Evolutionary conservation across 2,888 invertebrate genomes (phyloP), one percentile per base, ranked within the genome.

Genomic region (Helicoverpa assulta): DNA sequence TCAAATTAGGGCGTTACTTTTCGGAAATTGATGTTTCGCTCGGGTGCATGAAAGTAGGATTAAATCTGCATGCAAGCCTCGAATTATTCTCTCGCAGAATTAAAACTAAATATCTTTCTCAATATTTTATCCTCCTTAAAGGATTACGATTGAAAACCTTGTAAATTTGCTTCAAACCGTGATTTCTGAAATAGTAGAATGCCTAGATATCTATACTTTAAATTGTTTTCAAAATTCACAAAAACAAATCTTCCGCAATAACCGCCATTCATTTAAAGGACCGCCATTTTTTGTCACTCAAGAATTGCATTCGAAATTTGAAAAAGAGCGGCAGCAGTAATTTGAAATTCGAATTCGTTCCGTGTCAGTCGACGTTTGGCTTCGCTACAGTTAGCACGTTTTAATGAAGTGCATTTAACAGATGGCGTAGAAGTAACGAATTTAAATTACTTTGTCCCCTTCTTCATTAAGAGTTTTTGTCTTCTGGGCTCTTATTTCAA

Each of bases 341-440:
- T 93, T 92, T 91, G 89, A 92, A 93, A 90, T 92, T 91, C 88
- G 90, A 89, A 92, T 91, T 89, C 86, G 83, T 82, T 81, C 78
- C 72, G 74, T 80, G 77, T 88, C 89, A 89, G 89, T 90, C 84
- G 82, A 74, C 85, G 83, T 83, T 80, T 83, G 78, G 80, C 89
- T 83, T 73, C 85, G 80, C 80, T 80, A 85, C 86, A 83, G 89
- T 89, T 89, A 89, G 90, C 91, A 89, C 91, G 89, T 89, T 88
- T 90, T 92, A 92, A 93, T 91, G 89, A 93, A 93, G 91, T 90
- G 91, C 91, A 90, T 90, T 91, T 90, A 89, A 79, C 92, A 93
- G 92, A 92, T 91, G 92, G 90, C 87, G 86, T 84, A 84, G 81
- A 83, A 85, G 85, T 90, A 90, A 90, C 89, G 88, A 90, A 93